phyloP scores from a whole-genome alignment of 2,797 vertebrate genomes.

The Carcharodon carcharias region DNA sequence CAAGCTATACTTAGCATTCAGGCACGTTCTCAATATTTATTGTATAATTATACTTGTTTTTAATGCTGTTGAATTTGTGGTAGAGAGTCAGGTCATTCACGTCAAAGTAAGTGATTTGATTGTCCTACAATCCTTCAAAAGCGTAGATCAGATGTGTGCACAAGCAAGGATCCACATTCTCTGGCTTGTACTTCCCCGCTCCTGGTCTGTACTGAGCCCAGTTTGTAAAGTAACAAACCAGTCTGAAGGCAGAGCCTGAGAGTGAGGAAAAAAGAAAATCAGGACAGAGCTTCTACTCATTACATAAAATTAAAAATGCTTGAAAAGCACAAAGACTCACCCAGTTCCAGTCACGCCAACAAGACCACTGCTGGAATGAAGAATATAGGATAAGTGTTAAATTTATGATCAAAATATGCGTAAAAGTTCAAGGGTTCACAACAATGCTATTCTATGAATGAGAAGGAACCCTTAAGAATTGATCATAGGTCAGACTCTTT shows the following conservation, averaged over 20 bases:
- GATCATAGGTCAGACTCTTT: background rate
- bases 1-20: too few species aligned
- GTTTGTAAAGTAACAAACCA: too few species aligned
- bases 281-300: background rate
- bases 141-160: slow-evolving; percentile 74
- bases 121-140: slow-evolving; percentile 66
- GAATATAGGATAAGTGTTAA: too few species aligned
- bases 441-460: background rate
- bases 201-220: too few species aligned
- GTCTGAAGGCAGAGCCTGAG: slow-evolving; percentile 58
- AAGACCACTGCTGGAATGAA: too few species aligned
- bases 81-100: slow-evolving; percentile 67
- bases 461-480: background rate
- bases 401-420: too few species aligned
- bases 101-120: slow-evolving; percentile 60
- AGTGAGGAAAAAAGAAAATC: background rate
- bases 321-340: background rate
- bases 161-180: slow-evolving; percentile 45
- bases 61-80: slow-evolving; percentile 57
- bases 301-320: background rate
- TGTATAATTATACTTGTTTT: slow-evolving; percentile 52
- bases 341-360: background rate
- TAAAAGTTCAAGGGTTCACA: background rate
- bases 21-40: background rate
- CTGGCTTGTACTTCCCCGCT: too few species aligned